Evolutionary conservation across 2,888 invertebrate genomes (phyloP).

Genomic region (Drosophila paranaensis): DNA sequence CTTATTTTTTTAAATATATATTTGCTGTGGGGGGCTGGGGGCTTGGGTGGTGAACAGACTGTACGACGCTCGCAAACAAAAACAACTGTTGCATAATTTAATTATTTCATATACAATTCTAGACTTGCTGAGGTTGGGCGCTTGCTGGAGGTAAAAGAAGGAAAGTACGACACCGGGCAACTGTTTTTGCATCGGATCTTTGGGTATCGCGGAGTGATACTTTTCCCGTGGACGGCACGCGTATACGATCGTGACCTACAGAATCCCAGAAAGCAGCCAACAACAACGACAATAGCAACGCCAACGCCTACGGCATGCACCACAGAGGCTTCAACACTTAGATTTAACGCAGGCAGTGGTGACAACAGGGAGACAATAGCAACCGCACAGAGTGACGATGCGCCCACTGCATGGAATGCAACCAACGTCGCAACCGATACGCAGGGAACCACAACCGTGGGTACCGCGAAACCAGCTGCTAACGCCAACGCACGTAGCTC

Average conservation of each 20-base stretch:
- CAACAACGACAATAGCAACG: slow-evolving; percentile 10
- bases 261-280: slow-evolving; percentile 87
- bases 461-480: slow-evolving; percentile 34
- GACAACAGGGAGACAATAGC: slow-evolving; percentile 22
- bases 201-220: slow-evolving; percentile 97
- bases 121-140: slow-evolving; percentile 98
- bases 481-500: slow-evolving; percentile 22
- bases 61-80: slow-evolving; percentile 25
- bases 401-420: slow-evolving; percentile 34
- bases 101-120: slow-evolving; percentile 10
- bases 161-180: slow-evolving; percentile 98
- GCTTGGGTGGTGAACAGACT: slow-evolving; percentile 15
- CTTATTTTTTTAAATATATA: neutral
- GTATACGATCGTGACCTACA: slow-evolving; percentile 95
- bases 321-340: slow-evolving; percentile 58
- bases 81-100: slow-evolving; percentile 73
- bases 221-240: slow-evolving; percentile 98
- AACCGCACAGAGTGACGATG: slow-evolving; percentile 24
- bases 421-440: slow-evolving; percentile 13
- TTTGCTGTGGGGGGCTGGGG: neutral
- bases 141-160: slow-evolving; percentile 94
- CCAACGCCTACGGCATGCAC: slow-evolving; percentile 33
- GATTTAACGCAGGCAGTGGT: slow-evolving; percentile 33
- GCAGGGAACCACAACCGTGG: slow-evolving; percentile 37
- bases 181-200: slow-evolving; percentile 98